A percentile compares a stretch with the other conserved stretches of the same genome.
Conservation (phyloP, 2,797 vertebrate genomes). For the Clangula hyemalis region DNA sequence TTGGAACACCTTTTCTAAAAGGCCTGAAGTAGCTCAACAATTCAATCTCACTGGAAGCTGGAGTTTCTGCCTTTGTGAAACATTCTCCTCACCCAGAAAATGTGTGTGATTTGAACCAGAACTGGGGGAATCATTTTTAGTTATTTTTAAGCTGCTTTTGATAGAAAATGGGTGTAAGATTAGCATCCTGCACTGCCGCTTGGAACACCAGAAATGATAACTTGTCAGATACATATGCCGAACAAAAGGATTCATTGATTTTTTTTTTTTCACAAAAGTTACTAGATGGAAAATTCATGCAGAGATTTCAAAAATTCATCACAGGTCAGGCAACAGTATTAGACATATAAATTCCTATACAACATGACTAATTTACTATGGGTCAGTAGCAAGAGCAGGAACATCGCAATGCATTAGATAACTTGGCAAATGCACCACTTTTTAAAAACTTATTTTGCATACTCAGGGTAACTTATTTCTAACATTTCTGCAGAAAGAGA, state of each 20-base stretch:
- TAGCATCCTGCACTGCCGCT: not conserved
- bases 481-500: not conserved
- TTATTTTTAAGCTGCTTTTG: not conserved
- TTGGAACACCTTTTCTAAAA: not conserved
- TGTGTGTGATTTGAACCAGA: not conserved
- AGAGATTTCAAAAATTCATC: not conserved
- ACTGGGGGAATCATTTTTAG: not conserved
- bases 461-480: not conserved
- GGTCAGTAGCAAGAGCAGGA: not conserved
- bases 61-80: not conserved
- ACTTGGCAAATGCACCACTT: not conserved
- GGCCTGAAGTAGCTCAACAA: fast-evolving
- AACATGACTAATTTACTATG: not conserved
- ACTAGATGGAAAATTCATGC: not conserved
- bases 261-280: fast-evolving
- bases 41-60: not conserved
- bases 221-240: not conserved
- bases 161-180: not conserved
- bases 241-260: not conserved
- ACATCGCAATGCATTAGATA: not conserved
- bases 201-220: not conserved
- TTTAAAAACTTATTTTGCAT: not conserved
- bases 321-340: not conserved
- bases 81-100: not conserved
- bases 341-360: not conserved